Evolutionary conservation across 1,140 invertebrate species (phyloP).

Genomic region (Drosophila equinoxialis): DNA sequence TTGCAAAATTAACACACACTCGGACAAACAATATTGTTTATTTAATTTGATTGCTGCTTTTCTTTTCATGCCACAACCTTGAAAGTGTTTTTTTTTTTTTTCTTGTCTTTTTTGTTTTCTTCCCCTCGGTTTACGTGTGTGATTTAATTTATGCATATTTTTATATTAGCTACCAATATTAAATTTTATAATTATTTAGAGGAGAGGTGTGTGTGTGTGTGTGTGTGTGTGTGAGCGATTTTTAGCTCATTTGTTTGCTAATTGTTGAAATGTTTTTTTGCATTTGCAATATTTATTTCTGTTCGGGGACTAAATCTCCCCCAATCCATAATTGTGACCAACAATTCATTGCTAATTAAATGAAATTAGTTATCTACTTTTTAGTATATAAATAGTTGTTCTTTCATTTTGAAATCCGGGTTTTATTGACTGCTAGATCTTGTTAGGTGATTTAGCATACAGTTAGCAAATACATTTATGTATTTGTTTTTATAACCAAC

Average conservation of each 20-base stretch:
- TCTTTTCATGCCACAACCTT: constrained; percentile 52
- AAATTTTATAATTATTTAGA: constrained; percentile 19
- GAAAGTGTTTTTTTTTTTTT: constrained; percentile 25
- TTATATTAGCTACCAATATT: constrained; percentile 30
- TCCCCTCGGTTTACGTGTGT: constrained; percentile 29
- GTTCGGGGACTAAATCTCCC: constrained; percentile 11
- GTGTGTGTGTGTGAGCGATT: not conserved
- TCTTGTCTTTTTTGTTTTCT: constrained; percentile 10
- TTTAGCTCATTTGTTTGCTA: constrained; percentile 14
- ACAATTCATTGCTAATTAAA: constrained; percentile 45
- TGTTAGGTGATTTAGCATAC: not conserved
- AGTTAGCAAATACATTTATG: not conserved
- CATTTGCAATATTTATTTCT: constrained; percentile 17
- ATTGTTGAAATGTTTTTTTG: constrained; percentile 8
- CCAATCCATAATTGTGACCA: constrained; percentile 35
- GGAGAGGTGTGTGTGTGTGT: not conserved
- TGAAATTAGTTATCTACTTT: constrained; percentile 12
- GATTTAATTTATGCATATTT: constrained; percentile 45
- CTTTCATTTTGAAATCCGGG: constrained; percentile 9
- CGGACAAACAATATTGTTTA: constrained; percentile 10
- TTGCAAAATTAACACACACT: constrained; percentile 19
- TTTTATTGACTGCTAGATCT: constrained; percentile 14
- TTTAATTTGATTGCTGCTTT: constrained; percentile 37
- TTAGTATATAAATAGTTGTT: constrained; percentile 14
- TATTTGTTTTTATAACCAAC: not conserved